A percentile compares a stretch with the other conserved stretches of the same genome.
phyloP scores from a whole-genome alignment of 2,113 vertebrate genomes.

The Ptychochromis oligacanthus region DNA sequence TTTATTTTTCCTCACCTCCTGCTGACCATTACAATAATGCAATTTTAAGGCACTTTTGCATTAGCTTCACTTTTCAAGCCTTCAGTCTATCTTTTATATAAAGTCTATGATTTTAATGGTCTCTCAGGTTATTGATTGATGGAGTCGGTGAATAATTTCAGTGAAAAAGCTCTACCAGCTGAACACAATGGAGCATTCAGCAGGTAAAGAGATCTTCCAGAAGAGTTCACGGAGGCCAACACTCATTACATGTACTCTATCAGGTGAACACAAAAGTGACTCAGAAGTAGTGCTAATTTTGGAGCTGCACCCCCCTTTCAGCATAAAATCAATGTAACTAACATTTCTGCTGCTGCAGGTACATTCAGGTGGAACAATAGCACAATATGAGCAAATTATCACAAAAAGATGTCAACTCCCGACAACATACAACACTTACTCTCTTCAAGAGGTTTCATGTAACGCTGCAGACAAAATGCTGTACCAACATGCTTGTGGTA shows the following conservation, averaged over 20 bases:
- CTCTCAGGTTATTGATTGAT: neutral
- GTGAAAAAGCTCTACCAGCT: neutral
- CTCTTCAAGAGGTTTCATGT: conserved; percentile 6
- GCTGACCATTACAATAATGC: neutral
- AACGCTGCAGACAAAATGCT: conserved; percentile 18
- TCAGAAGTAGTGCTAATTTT: neutral
- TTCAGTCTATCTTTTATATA: neutral
- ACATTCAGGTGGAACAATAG: neutral
- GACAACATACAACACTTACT: conserved; percentile 30
- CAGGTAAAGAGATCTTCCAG: neutral
- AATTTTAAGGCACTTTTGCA: neutral
- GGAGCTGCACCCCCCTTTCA: neutral
- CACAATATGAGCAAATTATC: neutral
- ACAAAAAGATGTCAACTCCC: neutral
- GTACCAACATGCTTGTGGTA: conserved; percentile 24
- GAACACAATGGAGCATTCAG: neutral
- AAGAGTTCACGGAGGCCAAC: neutral
- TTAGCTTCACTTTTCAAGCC: neutral
- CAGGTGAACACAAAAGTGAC: neutral
- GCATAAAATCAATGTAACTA: neutral
- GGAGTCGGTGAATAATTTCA: neutral
- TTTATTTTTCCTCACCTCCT: neutral
- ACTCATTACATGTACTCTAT: neutral
- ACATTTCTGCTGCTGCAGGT: neutral
- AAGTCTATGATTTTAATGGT: neutral